Evolutionary conservation across 2,888 invertebrate genomes (phyloP).

Genomic region (Prosapia bicincta): DNA sequence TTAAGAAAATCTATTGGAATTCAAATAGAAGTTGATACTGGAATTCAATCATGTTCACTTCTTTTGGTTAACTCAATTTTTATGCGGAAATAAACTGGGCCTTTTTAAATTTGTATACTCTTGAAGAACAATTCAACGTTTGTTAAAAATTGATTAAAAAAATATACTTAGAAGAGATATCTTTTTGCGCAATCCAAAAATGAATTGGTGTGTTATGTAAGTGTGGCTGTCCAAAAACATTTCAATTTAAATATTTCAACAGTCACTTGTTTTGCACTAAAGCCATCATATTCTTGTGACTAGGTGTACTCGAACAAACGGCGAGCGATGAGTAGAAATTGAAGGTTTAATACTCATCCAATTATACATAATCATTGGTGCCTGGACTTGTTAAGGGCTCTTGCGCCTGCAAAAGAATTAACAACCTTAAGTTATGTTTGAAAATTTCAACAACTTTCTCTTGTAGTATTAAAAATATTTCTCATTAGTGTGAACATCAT

Average conservation of each 20-base stretch:
- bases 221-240: neutral
- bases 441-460: too few species aligned
- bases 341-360: neutral
- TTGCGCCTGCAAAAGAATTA: slow-evolving; percentile 73
- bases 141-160: slow-evolving; percentile 19
- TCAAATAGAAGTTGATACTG: neutral
- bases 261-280: slow-evolving; percentile 1
- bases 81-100: neutral
- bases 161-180: slow-evolving; percentile 26
- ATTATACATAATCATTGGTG: slow-evolving; percentile 75
- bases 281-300: slow-evolving; percentile 9
- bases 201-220: slow-evolving; percentile 11
- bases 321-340: neutral
- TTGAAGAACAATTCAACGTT: neutral
- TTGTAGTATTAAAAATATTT: too few species aligned
- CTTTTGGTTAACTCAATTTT: neutral
- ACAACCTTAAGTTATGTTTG: too few species aligned
- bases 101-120: neutral
- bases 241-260: neutral
- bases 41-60: neutral
- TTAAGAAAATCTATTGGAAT: neutral
- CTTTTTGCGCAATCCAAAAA: slow-evolving; percentile 19
- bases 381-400: slow-evolving; percentile 77
- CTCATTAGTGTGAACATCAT: too few species aligned
- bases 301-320: slow-evolving; percentile 7